Conservation (phyloP, 2,888 invertebrate genomes). For the Agrotis exclamationis region DNA sequence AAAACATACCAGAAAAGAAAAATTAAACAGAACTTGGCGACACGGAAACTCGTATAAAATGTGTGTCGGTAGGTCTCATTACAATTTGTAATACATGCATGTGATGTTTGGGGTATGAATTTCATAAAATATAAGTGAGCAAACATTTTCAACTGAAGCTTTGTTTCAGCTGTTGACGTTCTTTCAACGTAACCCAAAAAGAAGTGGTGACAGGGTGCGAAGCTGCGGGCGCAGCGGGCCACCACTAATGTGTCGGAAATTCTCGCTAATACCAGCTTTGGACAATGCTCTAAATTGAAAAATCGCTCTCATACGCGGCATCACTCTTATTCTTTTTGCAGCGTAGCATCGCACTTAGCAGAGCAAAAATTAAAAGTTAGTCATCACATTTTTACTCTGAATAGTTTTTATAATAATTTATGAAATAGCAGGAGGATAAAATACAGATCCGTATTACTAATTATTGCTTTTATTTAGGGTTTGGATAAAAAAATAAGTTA, state of each 20-base stretch:
- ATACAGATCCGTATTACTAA: neutral
- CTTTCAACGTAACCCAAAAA: slow-evolving; percentile 67
- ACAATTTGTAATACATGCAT: slow-evolving; percentile 54
- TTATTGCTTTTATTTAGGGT: neutral
- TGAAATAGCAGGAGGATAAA: too few relatives aligned
- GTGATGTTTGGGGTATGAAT: slow-evolving; percentile 61
- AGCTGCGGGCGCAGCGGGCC: slow-evolving; percentile 66
- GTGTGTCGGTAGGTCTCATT: slow-evolving; percentile 57
- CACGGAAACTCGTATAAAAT: slow-evolving; percentile 48
- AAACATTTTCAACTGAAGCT: slow-evolving; percentile 65
- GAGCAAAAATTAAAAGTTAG: slow-evolving; percentile 6
- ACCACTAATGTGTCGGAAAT: slow-evolving; percentile 74
- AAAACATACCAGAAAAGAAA: slow-evolving; percentile 47
- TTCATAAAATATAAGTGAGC: slow-evolving; percentile 59
- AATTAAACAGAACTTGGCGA: slow-evolving; percentile 48
- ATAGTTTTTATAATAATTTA: neutral
- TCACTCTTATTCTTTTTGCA: slow-evolving; percentile 40
- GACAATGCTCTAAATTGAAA: slow-evolving; percentile 63
- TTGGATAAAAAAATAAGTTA: too few relatives aligned
- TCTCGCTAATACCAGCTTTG: slow-evolving; percentile 71
- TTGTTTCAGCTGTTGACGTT: slow-evolving; percentile 68
- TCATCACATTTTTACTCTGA: neutral
- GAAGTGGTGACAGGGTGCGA: slow-evolving; percentile 62
- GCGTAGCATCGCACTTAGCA: slow-evolving; percentile 6
- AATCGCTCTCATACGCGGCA: slow-evolving; percentile 52